phyloP scores from a whole-genome alignment of 2,797 vertebrate genomes.

The Carapus acus region DNA sequence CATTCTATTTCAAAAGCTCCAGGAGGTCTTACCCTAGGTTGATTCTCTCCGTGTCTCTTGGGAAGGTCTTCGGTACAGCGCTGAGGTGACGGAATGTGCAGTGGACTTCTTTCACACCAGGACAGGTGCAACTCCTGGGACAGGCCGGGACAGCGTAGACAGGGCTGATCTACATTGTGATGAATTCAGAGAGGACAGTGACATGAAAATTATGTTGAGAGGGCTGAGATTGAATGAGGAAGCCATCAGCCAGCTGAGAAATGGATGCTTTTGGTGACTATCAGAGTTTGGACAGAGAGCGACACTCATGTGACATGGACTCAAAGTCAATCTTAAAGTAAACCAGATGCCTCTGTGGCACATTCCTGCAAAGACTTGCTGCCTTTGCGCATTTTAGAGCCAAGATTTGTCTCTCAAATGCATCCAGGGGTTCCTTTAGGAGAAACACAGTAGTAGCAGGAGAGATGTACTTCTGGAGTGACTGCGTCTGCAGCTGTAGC shows the following conservation, averaged over 20 bases:
- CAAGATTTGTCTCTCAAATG: neutral
- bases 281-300: constrained; percentile 26
- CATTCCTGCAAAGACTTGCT: no score
- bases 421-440: neutral
- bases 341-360: neutral
- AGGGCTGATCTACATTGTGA: constrained; percentile 34
- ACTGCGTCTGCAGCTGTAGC: neutral
- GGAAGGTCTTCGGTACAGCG: constrained; percentile 50
- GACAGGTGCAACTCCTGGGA: constrained; percentile 62
- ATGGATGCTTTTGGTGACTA: constrained; percentile 27
- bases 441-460: neutral
- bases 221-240: constrained; percentile 12
- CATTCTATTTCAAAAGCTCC: no score
- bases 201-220: no score
- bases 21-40: constrained; percentile 67
- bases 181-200: neutral
- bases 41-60: constrained; percentile 61
- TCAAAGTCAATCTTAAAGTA: constrained; percentile 4
- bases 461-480: neutral
- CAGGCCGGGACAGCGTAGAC: constrained; percentile 41
- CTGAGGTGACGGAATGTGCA: constrained; percentile 68
- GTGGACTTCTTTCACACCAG: constrained; percentile 65
- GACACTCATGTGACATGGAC: constrained; percentile 3
- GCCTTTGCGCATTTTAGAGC: neutral
- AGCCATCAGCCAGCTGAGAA: constrained; percentile 15